phyloP scores from a whole-genome alignment of 2,888 invertebrate genomes.

The Rotaria sp. region DNA sequence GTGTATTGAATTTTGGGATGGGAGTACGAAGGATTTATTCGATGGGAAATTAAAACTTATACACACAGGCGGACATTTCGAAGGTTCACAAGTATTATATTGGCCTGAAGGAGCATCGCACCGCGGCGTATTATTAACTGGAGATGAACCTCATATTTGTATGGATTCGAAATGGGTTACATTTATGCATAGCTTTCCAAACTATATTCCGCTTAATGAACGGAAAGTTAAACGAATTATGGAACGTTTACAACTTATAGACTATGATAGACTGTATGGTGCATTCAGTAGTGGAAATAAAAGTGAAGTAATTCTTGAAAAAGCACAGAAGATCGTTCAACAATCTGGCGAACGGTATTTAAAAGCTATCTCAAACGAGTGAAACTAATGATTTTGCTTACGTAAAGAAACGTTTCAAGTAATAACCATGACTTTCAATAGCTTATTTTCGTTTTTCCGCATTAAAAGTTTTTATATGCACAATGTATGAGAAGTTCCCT shows the following conservation, averaged over 20 bases:
- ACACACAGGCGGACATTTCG: not conserved
- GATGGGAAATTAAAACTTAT: not conserved
- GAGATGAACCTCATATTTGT: slow-evolving; percentile 4
- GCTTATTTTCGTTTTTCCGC: too few relatives aligned
- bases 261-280: not conserved
- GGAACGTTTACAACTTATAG: not conserved
- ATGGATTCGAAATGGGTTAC: not conserved
- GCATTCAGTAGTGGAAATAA: not conserved
- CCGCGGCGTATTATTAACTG: not conserved
- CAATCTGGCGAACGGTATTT: not conserved
- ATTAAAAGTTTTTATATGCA: too few relatives aligned
- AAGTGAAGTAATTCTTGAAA: not conserved
- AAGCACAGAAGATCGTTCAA: not conserved
- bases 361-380: not conserved
- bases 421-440: too few relatives aligned
- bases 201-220: not conserved
- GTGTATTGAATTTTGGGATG: not conserved
- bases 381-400: not conserved
- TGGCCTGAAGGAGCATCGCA: not conserved
- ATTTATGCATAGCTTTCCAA: not conserved
- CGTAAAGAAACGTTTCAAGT: too few relatives aligned
- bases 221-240: not conserved
- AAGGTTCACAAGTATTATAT: not conserved
- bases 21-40: not conserved
- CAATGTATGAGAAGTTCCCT: too few relatives aligned